phyloP scores from a whole-genome alignment of 2,888 invertebrate species.

The Euproctis similis region DNA sequence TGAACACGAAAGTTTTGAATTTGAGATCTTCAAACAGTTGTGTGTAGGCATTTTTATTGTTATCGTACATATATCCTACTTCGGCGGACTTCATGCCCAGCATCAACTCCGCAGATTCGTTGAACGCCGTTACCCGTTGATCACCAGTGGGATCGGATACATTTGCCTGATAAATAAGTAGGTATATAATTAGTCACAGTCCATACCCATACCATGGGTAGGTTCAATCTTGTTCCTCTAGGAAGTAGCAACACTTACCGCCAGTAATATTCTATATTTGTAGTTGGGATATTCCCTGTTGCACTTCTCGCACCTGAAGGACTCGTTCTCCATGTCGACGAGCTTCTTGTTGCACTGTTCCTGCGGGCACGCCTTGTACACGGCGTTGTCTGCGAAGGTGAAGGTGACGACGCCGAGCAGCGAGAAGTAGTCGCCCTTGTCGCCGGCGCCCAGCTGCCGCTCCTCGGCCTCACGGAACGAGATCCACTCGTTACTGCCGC shows the following conservation, averaged over 20 bases:
- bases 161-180: constrained; percentile 77
- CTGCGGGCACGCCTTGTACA: constrained; percentile 94
- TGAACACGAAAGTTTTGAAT: constrained; percentile 88
- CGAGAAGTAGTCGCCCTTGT: constrained; percentile 88
- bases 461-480: constrained; percentile 84
- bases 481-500: constrained; percentile 80
- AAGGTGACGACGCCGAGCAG: constrained; percentile 86
- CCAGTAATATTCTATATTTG: constrained; percentile 88
- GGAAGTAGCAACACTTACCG: constrained; percentile 75
- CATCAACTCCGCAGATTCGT: constrained; percentile 86
- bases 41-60: constrained; percentile 79
- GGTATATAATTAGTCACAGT: no score
- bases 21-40: constrained; percentile 82
- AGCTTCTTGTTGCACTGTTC: constrained; percentile 97
- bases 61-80: constrained; percentile 84
- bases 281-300: constrained; percentile 87
- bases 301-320: constrained; percentile 97
- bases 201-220: no score
- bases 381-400: constrained; percentile 86
- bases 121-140: constrained; percentile 94
- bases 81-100: constrained; percentile 83
- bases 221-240: no score
- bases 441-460: constrained; percentile 81
- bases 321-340: constrained; percentile 89
- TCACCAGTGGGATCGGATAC: constrained; percentile 91